These are phyloP conservation scores for Atherinomorus stipes DNA, from an alignment of 2,113 vertebrate genomes.

Conservation along the genomic window DNA sequence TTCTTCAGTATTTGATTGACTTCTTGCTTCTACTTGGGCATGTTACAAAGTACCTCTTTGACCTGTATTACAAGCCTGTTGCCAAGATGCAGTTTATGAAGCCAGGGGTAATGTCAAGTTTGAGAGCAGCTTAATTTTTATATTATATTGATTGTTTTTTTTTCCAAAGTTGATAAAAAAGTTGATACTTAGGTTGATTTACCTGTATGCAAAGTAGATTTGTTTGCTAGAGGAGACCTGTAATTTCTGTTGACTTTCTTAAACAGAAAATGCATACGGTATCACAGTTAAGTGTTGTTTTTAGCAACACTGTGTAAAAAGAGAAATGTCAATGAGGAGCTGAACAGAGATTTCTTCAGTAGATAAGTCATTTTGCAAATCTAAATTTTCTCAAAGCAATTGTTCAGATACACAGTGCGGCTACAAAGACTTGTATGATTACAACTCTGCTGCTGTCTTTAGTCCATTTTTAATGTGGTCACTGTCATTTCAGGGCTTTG, in stretches of 20 bases:
- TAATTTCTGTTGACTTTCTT: background rate
- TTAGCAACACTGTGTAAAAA: background rate
- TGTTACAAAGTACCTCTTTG: background rate
- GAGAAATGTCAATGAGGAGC: background rate
- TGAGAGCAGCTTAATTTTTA: background rate
- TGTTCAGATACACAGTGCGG: slow-evolving; percentile 3
- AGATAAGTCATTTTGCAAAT: slow-evolving; percentile 1
- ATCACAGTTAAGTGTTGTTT: background rate
- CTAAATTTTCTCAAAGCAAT: slow-evolving; percentile 2
- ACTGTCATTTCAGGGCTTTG: slow-evolving; percentile 30
- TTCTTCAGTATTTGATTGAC: background rate
- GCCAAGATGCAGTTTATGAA: background rate
- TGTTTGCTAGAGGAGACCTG: background rate
- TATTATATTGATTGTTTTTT: background rate
- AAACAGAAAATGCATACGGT: background rate
- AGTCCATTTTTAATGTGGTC: slow-evolving; percentile 32
- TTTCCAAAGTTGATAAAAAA: background rate
- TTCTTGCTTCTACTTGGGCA: background rate
- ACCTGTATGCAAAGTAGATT: background rate
- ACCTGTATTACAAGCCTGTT: background rate
- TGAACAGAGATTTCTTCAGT: background rate
- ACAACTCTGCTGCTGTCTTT: slow-evolving; percentile 11
- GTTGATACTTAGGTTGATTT: background rate
- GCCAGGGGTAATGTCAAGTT: background rate
- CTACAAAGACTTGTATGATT: slow-evolving; percentile 6